A percentile compares a stretch with the other conserved stretches of the same genome.
Conservation (phyloP, 2,888 invertebrate genomes). For the Gibbula magus region DNA sequence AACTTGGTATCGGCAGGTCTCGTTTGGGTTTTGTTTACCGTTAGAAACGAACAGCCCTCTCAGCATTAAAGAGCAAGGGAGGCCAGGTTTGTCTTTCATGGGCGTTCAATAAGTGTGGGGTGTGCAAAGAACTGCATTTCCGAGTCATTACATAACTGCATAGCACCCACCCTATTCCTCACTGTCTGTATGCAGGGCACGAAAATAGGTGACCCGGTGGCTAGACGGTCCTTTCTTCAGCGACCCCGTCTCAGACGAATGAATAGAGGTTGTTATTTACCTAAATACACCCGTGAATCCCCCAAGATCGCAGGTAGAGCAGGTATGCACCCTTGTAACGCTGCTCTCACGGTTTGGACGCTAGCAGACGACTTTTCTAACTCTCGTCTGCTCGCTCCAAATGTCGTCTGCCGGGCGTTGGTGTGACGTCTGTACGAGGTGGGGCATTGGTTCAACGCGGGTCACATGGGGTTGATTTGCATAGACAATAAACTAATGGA, state of each 20-base stretch:
- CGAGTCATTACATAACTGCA: neutral
- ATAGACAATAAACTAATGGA: neutral
- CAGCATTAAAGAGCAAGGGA: neutral
- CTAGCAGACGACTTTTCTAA: neutral
- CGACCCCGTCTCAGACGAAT: neutral
- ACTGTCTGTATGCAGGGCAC: neutral
- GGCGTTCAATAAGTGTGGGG: slow-evolving; percentile 13
- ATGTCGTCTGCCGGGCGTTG: neutral
- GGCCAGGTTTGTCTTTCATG: slow-evolving; percentile 1
- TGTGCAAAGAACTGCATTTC: slow-evolving; percentile 1
- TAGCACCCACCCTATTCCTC: neutral
- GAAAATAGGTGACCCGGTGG: neutral
- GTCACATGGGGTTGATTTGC: neutral
- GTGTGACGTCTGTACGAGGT: slow-evolving; percentile 13
- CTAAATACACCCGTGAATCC: slow-evolving; percentile 9
- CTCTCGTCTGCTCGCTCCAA: neutral
- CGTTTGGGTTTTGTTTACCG: neutral
- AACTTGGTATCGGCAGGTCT: slow-evolving; percentile 6
- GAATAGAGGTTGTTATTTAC: slow-evolving; percentile 19
- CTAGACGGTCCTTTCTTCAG: slow-evolving; percentile 1
- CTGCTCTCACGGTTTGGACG: neutral
- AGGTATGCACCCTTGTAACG: neutral
- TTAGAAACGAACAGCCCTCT: neutral
- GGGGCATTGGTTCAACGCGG: slow-evolving; percentile 13
- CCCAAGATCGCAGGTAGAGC: neutral